These are phyloP conservation scores for Halictus ligatus DNA, from an alignment of 2,888 invertebrate species.

Conservation along the genomic window DNA sequence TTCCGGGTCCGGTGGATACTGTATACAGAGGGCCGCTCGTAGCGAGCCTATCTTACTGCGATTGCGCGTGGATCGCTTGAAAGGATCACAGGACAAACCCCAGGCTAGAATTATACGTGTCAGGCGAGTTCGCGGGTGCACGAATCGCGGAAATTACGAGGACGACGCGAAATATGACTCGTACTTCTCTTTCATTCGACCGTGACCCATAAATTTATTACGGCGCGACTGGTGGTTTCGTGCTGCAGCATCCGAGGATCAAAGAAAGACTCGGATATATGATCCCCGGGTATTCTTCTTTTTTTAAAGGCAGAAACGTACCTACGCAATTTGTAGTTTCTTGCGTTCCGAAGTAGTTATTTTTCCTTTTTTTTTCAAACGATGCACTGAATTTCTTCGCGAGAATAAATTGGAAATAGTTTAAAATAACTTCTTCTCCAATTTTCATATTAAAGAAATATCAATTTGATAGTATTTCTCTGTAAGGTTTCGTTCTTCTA, in stretches of 20 bases:
- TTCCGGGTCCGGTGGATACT: slow-evolving; percentile 35
- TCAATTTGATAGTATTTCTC: too few species aligned
- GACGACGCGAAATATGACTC: slow-evolving; percentile 51
- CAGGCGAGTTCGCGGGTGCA: slow-evolving; percentile 35
- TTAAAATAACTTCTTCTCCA: neutral
- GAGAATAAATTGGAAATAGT: neutral
- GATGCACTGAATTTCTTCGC: neutral
- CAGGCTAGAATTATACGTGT: slow-evolving; percentile 30
- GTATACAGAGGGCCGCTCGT: slow-evolving; percentile 14
- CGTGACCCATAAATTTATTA: slow-evolving; percentile 54
- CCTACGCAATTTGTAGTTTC: neutral
- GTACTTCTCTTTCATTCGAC: slow-evolving; percentile 50
- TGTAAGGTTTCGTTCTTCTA: too few species aligned
- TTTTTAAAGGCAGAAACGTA: neutral
- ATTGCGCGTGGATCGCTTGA: slow-evolving; percentile 35
- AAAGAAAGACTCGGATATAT: slow-evolving; percentile 1
- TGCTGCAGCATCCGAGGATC: neutral
- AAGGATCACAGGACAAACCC: slow-evolving; percentile 47
- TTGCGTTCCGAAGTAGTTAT: neutral
- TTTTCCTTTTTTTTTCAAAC: neutral
- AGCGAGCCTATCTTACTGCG: slow-evolving; percentile 57
- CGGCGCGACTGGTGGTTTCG: neutral
- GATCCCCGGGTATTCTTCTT: neutral
- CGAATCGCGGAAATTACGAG: slow-evolving; percentile 55
- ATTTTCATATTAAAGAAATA: neutral